A percentile compares a stretch with the other conserved stretches of the same genome.
Evolutionary conservation across 2,888 invertebrate species (phyloP).

Genomic region (Tachina fera): DNA sequence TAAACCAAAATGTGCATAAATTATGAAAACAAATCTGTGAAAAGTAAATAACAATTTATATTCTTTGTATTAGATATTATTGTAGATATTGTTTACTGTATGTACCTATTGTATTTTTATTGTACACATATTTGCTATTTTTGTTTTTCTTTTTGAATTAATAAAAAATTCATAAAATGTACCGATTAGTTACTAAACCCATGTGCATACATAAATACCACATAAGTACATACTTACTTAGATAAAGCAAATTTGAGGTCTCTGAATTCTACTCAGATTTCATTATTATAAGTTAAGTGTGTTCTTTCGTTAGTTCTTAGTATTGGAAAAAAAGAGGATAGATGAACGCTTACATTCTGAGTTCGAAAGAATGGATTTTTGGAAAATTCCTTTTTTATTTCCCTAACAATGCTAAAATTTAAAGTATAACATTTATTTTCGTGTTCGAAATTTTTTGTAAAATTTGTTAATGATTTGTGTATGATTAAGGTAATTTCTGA

Average conservation of each 20-base stretch:
- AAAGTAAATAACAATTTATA: slow-evolving; percentile 53
- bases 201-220: background rate
- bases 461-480: slow-evolving; percentile 7
- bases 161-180: slow-evolving; percentile 64
- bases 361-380: slow-evolving; percentile 7
- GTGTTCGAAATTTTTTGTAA: background rate
- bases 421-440: background rate
- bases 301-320: background rate
- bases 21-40: slow-evolving; percentile 67
- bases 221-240: background rate
- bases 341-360: slow-evolving; percentile 7
- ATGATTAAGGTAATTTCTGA: background rate
- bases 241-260: slow-evolving; percentile 26
- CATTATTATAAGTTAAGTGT: slow-evolving; percentile 8
- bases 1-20: slow-evolving; percentile 63
- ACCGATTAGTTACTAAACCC: background rate
- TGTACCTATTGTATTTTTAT: slow-evolving; percentile 13
- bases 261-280: slow-evolving; percentile 43
- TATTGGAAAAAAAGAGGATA: background rate
- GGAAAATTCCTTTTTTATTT: background rate
- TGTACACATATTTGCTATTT: background rate
- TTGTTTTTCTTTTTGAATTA: slow-evolving; percentile 48
- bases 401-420: too few relatives aligned
- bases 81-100: slow-evolving; percentile 28
- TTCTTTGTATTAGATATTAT: slow-evolving; percentile 40